These are phyloP conservation scores for Vicugna pacos DNA, from an alignment of 2,113 vertebrate species.

Conservation along the genomic window DNA sequence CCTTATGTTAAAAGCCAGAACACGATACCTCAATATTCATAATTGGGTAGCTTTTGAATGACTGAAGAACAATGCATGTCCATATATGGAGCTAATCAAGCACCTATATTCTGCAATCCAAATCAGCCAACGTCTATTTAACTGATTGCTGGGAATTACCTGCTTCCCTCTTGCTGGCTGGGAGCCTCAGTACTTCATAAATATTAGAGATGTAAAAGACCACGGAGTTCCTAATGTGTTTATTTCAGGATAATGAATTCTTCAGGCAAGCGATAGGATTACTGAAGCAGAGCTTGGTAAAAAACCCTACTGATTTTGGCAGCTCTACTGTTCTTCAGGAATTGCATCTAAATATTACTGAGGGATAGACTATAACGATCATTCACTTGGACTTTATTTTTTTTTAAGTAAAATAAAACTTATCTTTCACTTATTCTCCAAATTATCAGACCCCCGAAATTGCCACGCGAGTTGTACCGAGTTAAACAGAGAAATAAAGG, in stretches of 20 bases:
- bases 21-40: not conserved
- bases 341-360: not conserved
- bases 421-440: slow-evolving; percentile 2
- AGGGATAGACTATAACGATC: not conserved
- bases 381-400: not conserved
- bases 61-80: not conserved
- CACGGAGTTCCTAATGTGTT: slow-evolving; percentile 54
- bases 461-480: not conserved
- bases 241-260: slow-evolving; percentile 63
- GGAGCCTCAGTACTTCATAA: slow-evolving; percentile 29
- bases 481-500: not conserved
- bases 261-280: slow-evolving; percentile 52
- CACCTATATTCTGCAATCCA: not conserved
- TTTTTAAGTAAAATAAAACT: slow-evolving; percentile 32
- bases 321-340: slow-evolving; percentile 15
- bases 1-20: slow-evolving; percentile 50
- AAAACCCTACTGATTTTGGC: slow-evolving; percentile 28
- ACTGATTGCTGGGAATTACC: not conserved
- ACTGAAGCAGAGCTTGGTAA: slow-evolving; percentile 25
- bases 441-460: not conserved
- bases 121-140: not conserved
- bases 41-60: slow-evolving; percentile 43
- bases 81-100: not conserved
- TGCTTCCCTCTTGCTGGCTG: not conserved
- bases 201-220: slow-evolving; percentile 46